phyloP scores from a whole-genome alignment of 2,113 vertebrate genomes.

The Rhinoderma darwinii region DNA sequence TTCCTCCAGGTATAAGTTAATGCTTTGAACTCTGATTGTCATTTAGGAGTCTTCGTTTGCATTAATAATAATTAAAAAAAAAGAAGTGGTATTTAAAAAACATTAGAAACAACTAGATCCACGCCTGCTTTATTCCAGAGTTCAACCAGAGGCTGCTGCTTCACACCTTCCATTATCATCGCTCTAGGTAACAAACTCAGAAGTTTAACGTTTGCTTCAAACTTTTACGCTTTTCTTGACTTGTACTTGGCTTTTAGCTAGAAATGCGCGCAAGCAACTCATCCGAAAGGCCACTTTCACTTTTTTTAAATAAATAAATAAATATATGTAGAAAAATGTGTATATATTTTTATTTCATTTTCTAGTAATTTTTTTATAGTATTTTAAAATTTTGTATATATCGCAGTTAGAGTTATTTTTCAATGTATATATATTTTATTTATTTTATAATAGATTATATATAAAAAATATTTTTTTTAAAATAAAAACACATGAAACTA shows the following conservation, averaged over 20 bases:
- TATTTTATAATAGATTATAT: too few species aligned
- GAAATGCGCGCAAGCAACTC: neutral
- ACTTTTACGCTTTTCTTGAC: neutral
- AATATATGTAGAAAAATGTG: too few species aligned
- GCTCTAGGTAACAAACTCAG: conserved; percentile 5
- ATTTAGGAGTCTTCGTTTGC: neutral
- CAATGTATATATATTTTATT: too few species aligned
- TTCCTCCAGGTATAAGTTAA: neutral
- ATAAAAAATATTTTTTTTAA: too few species aligned
- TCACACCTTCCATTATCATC: conserved; percentile 17
- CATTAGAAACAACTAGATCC: neutral
- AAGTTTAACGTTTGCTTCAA: neutral
- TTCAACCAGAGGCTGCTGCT: neutral
- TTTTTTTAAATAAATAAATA: too few species aligned
- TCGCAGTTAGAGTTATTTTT: too few species aligned
- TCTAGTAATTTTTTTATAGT: too few species aligned
- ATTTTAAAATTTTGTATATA: too few species aligned
- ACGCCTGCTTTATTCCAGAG: neutral
- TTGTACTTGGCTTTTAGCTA: conserved; percentile 23
- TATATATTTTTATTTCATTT: neutral
- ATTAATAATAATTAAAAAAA: neutral
- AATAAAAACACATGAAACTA: too few species aligned
- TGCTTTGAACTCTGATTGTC: conserved; percentile 23
- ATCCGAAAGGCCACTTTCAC: neutral
- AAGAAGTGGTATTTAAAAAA: conserved; percentile 8